Conservation (phyloP, 2,113 vertebrate species). For the Carlito syrichta region DNA sequence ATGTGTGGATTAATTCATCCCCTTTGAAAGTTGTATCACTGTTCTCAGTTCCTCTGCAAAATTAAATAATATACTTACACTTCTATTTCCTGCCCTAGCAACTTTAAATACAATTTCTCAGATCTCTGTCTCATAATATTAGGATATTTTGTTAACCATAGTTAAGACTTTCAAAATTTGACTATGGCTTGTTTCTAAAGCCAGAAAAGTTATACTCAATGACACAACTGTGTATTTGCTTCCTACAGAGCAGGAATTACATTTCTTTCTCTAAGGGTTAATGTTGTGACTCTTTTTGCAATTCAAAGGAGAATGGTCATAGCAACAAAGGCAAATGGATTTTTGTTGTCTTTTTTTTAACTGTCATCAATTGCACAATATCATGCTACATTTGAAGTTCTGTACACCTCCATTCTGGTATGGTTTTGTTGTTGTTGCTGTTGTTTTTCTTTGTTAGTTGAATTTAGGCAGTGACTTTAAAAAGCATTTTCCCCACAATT, state of each 20-base stretch:
- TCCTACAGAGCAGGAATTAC: not conserved
- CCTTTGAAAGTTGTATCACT: not conserved
- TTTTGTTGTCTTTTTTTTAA: not conserved
- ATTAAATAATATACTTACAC: not conserved
- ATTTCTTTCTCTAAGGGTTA: not conserved
- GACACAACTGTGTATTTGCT: not conserved
- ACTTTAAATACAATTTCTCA: not conserved
- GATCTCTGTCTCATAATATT: not conserved
- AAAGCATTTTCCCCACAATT: not conserved
- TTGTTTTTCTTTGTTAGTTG: not conserved
- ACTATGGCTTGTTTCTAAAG: not conserved
- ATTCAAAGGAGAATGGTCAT: not conserved
- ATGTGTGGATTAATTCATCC: rapidly evolving
- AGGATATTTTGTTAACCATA: not conserved
- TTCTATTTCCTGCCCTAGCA: not conserved
- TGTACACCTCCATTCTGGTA: not conserved
- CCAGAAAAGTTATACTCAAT: not conserved
- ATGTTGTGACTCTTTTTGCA: not conserved
- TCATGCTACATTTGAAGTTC: not conserved
- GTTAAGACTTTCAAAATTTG: not conserved
- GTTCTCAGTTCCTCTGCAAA: not conserved
- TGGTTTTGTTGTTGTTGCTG: not conserved
- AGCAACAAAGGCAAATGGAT: not conserved
- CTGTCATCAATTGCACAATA: not conserved
- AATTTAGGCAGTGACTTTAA: not conserved